Conservation (phyloP, 2,113 vertebrate species). For the Embiotoca jacksoni region DNA sequence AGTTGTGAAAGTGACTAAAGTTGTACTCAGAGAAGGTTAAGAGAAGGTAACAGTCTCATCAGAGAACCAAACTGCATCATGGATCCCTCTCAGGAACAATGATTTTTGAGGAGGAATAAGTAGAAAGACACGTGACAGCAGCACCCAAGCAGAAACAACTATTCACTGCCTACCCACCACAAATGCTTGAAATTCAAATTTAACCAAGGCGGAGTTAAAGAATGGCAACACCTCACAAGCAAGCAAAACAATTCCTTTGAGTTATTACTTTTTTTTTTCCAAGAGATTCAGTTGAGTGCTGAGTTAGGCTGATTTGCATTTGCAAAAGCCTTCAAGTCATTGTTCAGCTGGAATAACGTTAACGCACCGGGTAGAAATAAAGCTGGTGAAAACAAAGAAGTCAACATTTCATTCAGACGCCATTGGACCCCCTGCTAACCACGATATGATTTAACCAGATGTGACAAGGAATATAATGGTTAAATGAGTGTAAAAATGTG, state of each 20-base stretch:
- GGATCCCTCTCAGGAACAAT: background rate
- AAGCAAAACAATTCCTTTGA: background rate
- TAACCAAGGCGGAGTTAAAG: background rate
- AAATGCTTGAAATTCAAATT: conserved; percentile 14
- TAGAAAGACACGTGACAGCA: background rate
- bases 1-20: conserved; percentile 1
- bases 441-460: no score
- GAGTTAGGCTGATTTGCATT: conserved; percentile 23
- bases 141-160: background rate
- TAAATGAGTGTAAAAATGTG: no score
- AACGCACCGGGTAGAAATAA: conserved; percentile 25
- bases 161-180: background rate
- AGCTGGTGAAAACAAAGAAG: conserved; percentile 4
- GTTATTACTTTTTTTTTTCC: background rate
- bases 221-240: background rate
- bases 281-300: background rate
- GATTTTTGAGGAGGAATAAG: background rate
- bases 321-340: background rate
- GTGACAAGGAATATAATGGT: no score
- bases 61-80: conserved; percentile 2
- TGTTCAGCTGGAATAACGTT: conserved; percentile 14
- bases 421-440: background rate
- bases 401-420: background rate
- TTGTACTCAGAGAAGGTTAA: background rate
- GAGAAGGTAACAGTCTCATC: conserved; percentile 16